Percentiles rank a stretch among this genome's conserved stretches.
Conservation (phyloP, 2,888 invertebrate genomes). For the Clanis bilineata region DNA sequence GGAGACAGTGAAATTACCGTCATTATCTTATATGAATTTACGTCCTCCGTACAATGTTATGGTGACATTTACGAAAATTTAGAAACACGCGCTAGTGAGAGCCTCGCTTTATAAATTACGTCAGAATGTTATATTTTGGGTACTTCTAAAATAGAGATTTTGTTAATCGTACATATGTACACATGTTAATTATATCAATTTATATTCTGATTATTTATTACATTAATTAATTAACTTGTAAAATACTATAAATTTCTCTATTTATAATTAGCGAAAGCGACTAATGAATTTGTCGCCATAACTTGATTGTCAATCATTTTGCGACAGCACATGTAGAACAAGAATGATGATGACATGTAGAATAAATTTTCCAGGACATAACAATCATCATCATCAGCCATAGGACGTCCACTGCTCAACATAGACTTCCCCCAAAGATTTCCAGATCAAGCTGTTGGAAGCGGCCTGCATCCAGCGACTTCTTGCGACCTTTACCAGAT, state of each 20-base stretch:
- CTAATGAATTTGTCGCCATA: background rate
- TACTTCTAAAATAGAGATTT: background rate
- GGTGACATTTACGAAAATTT: constrained; percentile 8
- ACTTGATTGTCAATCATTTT: background rate
- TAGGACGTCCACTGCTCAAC: too few relatives aligned
- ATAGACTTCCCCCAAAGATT: too few relatives aligned
- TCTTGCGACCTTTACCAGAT: too few relatives aligned
- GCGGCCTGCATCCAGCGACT: too few relatives aligned
- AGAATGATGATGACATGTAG: too few relatives aligned
- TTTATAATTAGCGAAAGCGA: background rate
- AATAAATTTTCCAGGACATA: too few relatives aligned
- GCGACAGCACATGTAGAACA: background rate
- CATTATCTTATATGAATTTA: constrained; percentile 25
- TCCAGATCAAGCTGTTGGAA: too few relatives aligned
- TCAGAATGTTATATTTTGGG: background rate
- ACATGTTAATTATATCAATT: too few relatives aligned
- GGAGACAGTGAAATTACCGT: constrained; percentile 33
- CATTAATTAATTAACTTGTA: background rate
- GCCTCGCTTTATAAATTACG: background rate
- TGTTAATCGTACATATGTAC: too few relatives aligned
- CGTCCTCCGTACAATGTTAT: constrained; percentile 10
- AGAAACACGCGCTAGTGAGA: background rate
- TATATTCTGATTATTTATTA: background rate
- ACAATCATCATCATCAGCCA: too few relatives aligned
- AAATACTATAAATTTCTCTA: too few relatives aligned